Percentiles rank a stretch among this genome's conserved stretches.
Conservation (phyloP, 2,113 vertebrate genomes). For the Anoplopoma fimbria region DNA sequence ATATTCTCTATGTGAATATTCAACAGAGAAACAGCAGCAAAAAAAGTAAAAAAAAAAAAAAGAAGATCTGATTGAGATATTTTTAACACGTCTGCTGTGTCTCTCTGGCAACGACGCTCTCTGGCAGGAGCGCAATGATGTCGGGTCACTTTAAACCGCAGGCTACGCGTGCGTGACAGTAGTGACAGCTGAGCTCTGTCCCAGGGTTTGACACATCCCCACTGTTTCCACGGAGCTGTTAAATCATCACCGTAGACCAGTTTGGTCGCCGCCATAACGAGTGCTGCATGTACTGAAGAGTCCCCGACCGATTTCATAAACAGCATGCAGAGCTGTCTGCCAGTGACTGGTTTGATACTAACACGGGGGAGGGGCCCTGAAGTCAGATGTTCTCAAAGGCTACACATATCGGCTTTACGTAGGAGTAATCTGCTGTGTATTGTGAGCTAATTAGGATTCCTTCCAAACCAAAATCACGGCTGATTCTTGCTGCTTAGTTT, state of each 20-base stretch:
- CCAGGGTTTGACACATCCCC: constrained; percentile 1
- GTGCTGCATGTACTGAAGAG: too few relatives aligned
- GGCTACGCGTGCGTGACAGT: constrained; percentile 18
- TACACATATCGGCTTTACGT: not conserved
- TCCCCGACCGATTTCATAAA: not conserved
- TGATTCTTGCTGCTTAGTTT: not conserved
- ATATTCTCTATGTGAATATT: not conserved
- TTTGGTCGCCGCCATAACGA: constrained; percentile 4
- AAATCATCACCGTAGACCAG: not conserved
- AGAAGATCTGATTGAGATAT: not conserved
- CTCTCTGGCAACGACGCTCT: constrained; percentile 13
- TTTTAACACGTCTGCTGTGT: not conserved
- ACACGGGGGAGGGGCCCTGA: constrained; percentile 22
- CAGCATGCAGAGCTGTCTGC: not conserved
- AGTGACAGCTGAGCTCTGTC: not conserved
- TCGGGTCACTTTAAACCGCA: constrained; percentile 22
- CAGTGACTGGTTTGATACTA: constrained; percentile 13
- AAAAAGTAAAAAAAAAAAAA: not conserved
- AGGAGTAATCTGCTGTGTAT: not conserved
- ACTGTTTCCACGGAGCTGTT: not conserved
- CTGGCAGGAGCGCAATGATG: constrained; percentile 5
- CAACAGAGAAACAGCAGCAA: not conserved
- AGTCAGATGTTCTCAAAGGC: constrained; percentile 2
- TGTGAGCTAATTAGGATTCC: not conserved
- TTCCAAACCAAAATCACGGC: not conserved